Percentiles rank a stretch among this genome's conserved stretches.
phyloP scores from a whole-genome alignment of 1,140 invertebrate genomes.

The Macrotrachela quadricornifera region DNA sequence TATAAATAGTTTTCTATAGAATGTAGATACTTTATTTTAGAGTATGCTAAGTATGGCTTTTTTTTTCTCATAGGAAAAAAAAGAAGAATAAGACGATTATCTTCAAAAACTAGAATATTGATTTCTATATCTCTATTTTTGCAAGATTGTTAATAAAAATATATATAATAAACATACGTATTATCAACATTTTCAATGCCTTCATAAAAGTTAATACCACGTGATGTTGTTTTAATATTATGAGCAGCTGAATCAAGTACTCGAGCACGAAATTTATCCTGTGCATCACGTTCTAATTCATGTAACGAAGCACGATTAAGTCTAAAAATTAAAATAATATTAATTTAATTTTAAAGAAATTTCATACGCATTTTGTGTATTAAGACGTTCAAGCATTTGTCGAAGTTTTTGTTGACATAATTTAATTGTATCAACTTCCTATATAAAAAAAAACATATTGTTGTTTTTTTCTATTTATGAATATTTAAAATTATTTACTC shows the following conservation, averaged over 20 bases:
- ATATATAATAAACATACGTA: conserved; percentile 42
- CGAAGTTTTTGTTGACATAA: conserved; percentile 51
- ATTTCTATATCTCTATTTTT: too few relatives aligned
- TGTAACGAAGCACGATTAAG: conserved; percentile 39
- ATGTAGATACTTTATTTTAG: too few relatives aligned
- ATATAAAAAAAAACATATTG: not conserved
- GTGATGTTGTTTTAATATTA: conserved; percentile 57
- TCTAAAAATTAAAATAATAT: conserved; percentile 16
- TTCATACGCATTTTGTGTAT: conserved; percentile 34
- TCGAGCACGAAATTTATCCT: conserved; percentile 63
- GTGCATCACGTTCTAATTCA: conserved; percentile 63
- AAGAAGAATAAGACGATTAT: too few relatives aligned
- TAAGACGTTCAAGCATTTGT: conserved; percentile 46
- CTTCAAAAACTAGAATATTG: too few relatives aligned
- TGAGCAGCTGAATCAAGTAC: conserved; percentile 58
- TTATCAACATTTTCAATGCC: conserved; percentile 72
- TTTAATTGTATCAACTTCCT: conserved; percentile 55
- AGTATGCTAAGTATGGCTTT: too few relatives aligned
- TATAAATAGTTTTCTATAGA: too few relatives aligned
- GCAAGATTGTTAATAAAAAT: too few relatives aligned
- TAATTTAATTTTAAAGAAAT: not conserved
- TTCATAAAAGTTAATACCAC: conserved; percentile 65
- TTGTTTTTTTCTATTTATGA: too few relatives aligned
- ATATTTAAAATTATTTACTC: conserved; percentile 19
- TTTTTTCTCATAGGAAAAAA: too few relatives aligned